Conservation (phyloP, 2,113 vertebrate genomes). For the Lontra canadensis region DNA sequence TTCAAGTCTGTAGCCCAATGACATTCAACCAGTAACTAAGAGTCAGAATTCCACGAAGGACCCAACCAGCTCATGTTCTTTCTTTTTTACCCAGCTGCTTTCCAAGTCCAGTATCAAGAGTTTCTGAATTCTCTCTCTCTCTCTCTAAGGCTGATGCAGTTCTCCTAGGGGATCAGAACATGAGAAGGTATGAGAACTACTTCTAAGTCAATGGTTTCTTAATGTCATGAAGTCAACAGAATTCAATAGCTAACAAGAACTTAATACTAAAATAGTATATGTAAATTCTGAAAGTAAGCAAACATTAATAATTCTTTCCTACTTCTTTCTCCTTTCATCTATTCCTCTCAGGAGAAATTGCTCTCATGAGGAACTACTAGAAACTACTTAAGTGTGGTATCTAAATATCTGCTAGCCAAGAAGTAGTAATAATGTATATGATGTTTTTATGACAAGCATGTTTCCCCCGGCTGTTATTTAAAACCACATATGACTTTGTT, state of each 20-base stretch:
- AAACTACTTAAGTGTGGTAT: not conserved
- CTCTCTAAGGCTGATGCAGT: not conserved
- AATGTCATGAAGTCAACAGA: not conserved
- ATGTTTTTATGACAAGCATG: slow-evolving; percentile 47
- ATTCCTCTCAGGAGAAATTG: not conserved
- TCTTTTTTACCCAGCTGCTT: not conserved
- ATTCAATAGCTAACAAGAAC: not conserved
- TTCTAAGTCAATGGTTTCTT: not conserved
- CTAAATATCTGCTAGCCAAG: slow-evolving; percentile 45
- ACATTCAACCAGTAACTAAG: not conserved
- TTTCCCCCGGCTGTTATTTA: slow-evolving; percentile 74
- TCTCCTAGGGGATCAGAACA: not conserved
- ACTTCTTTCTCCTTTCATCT: not conserved
- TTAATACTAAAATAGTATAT: not conserved
- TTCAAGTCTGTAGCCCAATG: not conserved
- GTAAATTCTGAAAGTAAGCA: not conserved
- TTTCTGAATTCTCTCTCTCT: not conserved
- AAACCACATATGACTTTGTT: slow-evolving; percentile 76
- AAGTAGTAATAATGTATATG: not conserved
- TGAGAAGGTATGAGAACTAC: not conserved
- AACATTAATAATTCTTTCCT: not conserved
- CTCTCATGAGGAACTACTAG: not conserved
- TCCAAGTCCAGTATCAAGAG: not conserved
- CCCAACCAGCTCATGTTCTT: fast-evolving
- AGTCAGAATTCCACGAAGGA: not conserved